These are phyloP conservation scores for Diarsia mendica DNA, from an alignment of 2,888 invertebrate genomes.

Conservation along the genomic window DNA sequence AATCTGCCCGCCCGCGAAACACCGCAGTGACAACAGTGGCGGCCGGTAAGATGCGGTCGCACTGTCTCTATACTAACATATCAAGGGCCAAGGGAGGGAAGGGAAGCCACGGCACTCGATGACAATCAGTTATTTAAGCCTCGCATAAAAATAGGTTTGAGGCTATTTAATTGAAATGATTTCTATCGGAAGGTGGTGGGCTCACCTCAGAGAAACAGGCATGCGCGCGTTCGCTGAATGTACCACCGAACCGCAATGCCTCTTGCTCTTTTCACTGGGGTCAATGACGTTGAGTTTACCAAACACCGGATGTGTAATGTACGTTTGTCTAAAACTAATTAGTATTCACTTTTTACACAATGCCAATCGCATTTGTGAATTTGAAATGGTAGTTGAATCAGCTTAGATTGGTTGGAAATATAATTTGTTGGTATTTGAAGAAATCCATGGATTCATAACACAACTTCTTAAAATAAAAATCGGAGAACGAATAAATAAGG, in stretches of 20 bases:
- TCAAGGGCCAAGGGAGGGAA: no score
- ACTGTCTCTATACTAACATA: slow-evolving; percentile 82
- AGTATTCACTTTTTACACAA: slow-evolving; percentile 16
- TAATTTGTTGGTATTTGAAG: neutral
- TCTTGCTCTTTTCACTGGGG: slow-evolving; percentile 81
- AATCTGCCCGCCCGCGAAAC: slow-evolving; percentile 91
- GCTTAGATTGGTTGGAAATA: neutral
- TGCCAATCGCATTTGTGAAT: slow-evolving; percentile 17
- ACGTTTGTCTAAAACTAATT: slow-evolving; percentile 55
- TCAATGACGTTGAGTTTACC: slow-evolving; percentile 82
- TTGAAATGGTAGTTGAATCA: neutral
- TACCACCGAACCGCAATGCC: slow-evolving; percentile 84
- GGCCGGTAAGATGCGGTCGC: slow-evolving; percentile 88
- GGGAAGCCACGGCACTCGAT: slow-evolving; percentile 18
- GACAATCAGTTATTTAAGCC: neutral
- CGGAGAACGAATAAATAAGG: slow-evolving; percentile 50
- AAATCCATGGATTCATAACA: slow-evolving; percentile 9
- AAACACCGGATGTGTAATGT: slow-evolving; percentile 77
- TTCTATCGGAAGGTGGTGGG: slow-evolving; percentile 81
- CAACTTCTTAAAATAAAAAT: slow-evolving; percentile 2
- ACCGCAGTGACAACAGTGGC: slow-evolving; percentile 90
- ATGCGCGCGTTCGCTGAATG: slow-evolving; percentile 85
- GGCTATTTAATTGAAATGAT: slow-evolving; percentile 85
- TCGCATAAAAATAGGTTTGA: slow-evolving; percentile 68
- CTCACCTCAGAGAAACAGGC: slow-evolving; percentile 86